A percentile compares a stretch with the other conserved stretches of the same genome.
Conservation (phyloP, 1,140 invertebrate species). For the Drosophila varians region DNA sequence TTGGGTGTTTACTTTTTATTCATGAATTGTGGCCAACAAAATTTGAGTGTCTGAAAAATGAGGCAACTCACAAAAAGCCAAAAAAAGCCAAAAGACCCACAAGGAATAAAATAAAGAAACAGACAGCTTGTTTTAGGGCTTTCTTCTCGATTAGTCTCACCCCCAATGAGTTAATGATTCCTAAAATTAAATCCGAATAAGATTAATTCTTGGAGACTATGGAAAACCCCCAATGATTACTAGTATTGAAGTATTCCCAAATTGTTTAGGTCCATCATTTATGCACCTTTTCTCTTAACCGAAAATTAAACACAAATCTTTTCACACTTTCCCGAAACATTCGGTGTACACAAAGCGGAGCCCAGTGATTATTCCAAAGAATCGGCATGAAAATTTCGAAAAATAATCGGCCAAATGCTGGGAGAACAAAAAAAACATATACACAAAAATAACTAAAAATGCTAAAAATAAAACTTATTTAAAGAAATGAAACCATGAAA, state of each 20-base stretch:
- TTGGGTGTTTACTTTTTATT: conserved; percentile 49
- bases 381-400: conserved; percentile 52
- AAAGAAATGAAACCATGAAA: conserved; percentile 82
- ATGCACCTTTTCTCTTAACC: conserved; percentile 22
- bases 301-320: conserved; percentile 37
- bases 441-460: conserved; percentile 79
- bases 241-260: not conserved
- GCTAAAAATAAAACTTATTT: conserved; percentile 82
- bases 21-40: conserved; percentile 46
- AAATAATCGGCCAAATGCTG: conserved; percentile 57
- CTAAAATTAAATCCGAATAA: not conserved
- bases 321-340: conserved; percentile 30
- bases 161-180: not conserved
- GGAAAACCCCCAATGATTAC: conserved; percentile 8
- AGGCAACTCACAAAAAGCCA: conserved; percentile 26
- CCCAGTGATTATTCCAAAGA: conserved; percentile 73
- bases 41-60: conserved; percentile 42
- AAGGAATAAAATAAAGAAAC: conserved; percentile 3
- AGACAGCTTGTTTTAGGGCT: conserved; percentile 6
- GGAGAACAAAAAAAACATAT: conserved; percentile 55
- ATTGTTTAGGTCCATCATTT: conserved; percentile 2
- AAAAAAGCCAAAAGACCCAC: conserved; percentile 30
- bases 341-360: conserved; percentile 18
- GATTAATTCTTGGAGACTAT: not conserved
- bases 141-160: not conserved